Conservation (phyloP, 2,888 invertebrate genomes). For the Brenthis ino region DNA sequence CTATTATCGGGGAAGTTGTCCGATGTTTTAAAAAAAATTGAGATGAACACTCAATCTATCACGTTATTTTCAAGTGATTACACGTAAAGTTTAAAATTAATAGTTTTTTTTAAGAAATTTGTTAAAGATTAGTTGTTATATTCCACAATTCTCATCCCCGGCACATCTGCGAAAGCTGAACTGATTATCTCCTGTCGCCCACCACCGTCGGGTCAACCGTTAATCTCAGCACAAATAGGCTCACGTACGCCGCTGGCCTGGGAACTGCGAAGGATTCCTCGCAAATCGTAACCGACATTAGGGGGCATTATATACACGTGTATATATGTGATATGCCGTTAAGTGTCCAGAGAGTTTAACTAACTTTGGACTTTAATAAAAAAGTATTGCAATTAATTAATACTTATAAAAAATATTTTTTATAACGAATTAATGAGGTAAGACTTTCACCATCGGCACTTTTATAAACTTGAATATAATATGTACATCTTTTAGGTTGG, state of each 20-base stretch:
- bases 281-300: constrained; percentile 50
- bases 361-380: too few relatives aligned
- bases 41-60: neutral
- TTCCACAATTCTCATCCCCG: constrained; percentile 6
- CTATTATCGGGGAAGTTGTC: constrained; percentile 1
- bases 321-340: constrained; percentile 7
- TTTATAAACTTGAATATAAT: too few relatives aligned
- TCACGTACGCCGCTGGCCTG: constrained; percentile 54
- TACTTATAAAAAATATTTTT: neutral
- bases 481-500: too few relatives aligned
- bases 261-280: constrained; percentile 43
- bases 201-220: constrained; percentile 49
- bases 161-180: constrained; percentile 39
- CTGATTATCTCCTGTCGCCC: constrained; percentile 47
- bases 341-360: constrained; percentile 4
- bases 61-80: neutral
- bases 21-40: neutral
- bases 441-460: too few relatives aligned
- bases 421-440: too few relatives aligned
- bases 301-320: constrained; percentile 23
- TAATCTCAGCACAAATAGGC: constrained; percentile 70
- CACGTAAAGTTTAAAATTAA: neutral
- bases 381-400: neutral
- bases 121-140: neutral
- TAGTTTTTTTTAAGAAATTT: neutral